phyloP scores from a whole-genome alignment of 2,888 invertebrate genomes.

The Drosophila testacea region DNA sequence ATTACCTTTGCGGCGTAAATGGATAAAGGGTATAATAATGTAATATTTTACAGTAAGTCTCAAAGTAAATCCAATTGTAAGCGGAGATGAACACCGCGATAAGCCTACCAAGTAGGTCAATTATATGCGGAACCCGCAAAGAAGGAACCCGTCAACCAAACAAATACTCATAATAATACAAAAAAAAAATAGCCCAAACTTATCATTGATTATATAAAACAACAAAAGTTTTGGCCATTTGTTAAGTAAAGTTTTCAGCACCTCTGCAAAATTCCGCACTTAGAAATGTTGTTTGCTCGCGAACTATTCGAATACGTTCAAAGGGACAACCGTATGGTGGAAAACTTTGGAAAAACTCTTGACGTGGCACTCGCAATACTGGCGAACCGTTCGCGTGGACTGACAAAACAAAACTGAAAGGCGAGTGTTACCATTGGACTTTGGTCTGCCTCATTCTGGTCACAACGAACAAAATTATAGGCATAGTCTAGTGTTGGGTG shows the following conservation, averaged over 20 bases:
- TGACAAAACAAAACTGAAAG: slow-evolving; percentile 69
- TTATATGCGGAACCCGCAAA: slow-evolving; percentile 65
- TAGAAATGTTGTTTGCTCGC: slow-evolving; percentile 45
- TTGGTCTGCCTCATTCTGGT: slow-evolving; percentile 47
- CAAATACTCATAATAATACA: slow-evolving; percentile 29
- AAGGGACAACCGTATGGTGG: neutral
- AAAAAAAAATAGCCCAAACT: slow-evolving; percentile 15
- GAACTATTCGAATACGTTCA: slow-evolving; percentile 30
- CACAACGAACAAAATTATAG: slow-evolving; percentile 67
- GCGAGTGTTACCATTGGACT: slow-evolving; percentile 34
- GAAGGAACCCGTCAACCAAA: slow-evolving; percentile 28
- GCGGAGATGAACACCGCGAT: slow-evolving; percentile 53
- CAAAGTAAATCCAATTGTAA: slow-evolving; percentile 56
- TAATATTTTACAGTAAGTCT: slow-evolving; percentile 72
- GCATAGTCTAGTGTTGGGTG: slow-evolving; percentile 38
- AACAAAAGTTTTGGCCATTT: slow-evolving; percentile 39
- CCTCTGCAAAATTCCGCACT: slow-evolving; percentile 67
- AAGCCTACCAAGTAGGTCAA: slow-evolving; percentile 71
- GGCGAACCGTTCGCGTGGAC: slow-evolving; percentile 68
- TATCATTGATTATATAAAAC: slow-evolving; percentile 54
- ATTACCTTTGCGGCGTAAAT: neutral
- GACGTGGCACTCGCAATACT: slow-evolving; percentile 16
- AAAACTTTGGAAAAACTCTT: neutral
- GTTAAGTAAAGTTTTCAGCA: slow-evolving; percentile 49
- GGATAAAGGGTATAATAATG: slow-evolving; percentile 43